These are phyloP conservation scores for Psilopsiagon aurifrons DNA, from an alignment of 2,113 vertebrate genomes.

Conservation along the genomic window DNA sequence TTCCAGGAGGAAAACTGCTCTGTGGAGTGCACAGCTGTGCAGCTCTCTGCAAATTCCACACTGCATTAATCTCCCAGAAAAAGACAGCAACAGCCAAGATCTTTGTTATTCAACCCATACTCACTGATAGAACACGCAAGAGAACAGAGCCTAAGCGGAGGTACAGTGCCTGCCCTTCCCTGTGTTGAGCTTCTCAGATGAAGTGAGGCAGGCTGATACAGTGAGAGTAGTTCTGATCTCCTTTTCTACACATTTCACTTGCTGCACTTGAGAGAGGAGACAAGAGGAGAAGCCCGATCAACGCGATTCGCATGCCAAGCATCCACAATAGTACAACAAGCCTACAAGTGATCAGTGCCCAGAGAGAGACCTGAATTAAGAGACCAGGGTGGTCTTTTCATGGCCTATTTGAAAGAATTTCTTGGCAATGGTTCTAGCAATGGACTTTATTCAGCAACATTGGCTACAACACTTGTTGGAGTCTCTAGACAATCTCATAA, in stretches of 20 bases:
- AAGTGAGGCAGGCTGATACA: not conserved
- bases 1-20: not conserved
- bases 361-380: not conserved
- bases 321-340: not conserved
- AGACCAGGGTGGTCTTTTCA: conserved; percentile 33
- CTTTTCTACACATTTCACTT: not conserved
- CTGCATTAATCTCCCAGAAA: not conserved
- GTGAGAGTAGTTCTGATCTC: not conserved
- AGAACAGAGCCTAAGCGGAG: not conserved
- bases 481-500: conserved; percentile 45
- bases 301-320: not conserved
- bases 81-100: not conserved
- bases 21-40: not conserved
- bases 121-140: not conserved
- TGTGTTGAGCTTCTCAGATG: not conserved
- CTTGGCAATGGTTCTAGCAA: conserved; percentile 39
- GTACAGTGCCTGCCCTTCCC: not conserved
- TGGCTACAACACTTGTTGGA: conserved; percentile 34
- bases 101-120: not conserved
- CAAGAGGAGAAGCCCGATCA: not conserved
- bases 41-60: not conserved
- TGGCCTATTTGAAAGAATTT: conserved; percentile 33
- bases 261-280: not conserved
- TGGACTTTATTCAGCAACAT: conserved; percentile 20
- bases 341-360: not conserved